Evolutionary conservation across 2,113 vertebrate species (phyloP).

Genomic region (Cyprinus carpio): DNA sequence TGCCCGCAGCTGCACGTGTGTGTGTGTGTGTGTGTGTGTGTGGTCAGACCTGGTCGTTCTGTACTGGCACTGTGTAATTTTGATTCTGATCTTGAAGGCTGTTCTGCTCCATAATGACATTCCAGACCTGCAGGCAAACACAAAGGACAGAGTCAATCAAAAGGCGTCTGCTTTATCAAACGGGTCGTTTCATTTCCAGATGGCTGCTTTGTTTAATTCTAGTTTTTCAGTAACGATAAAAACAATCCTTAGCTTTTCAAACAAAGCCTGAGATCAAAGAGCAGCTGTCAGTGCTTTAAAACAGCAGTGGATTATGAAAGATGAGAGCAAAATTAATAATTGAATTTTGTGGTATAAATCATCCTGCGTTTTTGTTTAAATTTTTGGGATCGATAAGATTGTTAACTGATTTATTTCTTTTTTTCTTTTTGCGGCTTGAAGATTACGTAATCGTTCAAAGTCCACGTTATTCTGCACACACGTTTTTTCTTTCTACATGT

Average conservation of each 20-base stretch:
- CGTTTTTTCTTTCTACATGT: too few species aligned
- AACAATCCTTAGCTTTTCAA: not conserved
- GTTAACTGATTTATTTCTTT: not conserved
- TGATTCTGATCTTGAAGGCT: conserved; percentile 42
- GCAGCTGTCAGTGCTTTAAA: conserved; percentile 12
- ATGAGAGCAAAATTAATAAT: not conserved
- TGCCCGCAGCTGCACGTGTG: not conserved
- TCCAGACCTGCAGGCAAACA: conserved; percentile 34
- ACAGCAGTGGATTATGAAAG: not conserved
- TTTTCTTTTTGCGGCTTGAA: too few species aligned
- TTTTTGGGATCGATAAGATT: not conserved
- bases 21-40: conserved; percentile 19
- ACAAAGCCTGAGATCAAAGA: not conserved
- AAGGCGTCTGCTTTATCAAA: not conserved
- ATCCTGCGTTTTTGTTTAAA: not conserved
- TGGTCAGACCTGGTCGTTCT: conserved; percentile 35
- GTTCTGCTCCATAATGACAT: conserved; percentile 43
- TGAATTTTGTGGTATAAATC: not conserved
- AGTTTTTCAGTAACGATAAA: conserved; percentile 12
- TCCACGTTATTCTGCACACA: too few species aligned
- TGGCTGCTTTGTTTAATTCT: conserved; percentile 20
- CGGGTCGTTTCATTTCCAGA: not conserved
- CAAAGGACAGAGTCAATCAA: conserved; percentile 12
- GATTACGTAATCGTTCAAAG: too few species aligned
- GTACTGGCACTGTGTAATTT: conserved; percentile 25